Base-by-base conservation (phyloP, 2,113 vertebrate genomes). In the Muntiacus muntjak region DNA sequence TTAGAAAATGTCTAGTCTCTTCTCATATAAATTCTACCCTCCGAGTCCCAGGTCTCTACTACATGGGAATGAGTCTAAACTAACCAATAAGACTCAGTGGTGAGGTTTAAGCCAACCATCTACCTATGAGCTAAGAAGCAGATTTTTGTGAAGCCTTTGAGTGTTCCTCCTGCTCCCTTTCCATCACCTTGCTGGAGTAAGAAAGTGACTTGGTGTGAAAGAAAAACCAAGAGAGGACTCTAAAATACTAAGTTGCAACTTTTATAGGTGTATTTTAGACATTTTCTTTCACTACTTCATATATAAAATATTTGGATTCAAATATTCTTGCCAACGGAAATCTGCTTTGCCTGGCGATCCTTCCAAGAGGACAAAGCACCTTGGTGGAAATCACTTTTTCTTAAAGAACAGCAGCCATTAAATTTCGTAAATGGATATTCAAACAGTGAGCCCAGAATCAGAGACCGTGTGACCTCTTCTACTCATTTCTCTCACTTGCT, bases 231-330 rank as follows among this genome's bases (percentile, higher is more conserved):
- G n/a, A 79, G 58, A 90, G 54, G 85, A 86, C 60, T 87, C 95
- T 97, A 94, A 74, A 97, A 96, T 21, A 54, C 78, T 10, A 40
- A 64, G 40, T 71, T 88, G 43, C 64, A 94, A 85, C 26, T 90
- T 98, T 97, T 87, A 92, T 21, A 83, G 62, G 57, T 50, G 82
- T 64, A 43, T 52, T 94, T 57, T 85, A 95, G 88, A 96, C 57
- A 60, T 92, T 90, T 93, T 87, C 74, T 94, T 90, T 88, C 62
- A 85, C 17, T 90, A 62, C n/a, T 47, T 95, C 84, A 58, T 8
- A 58, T 81, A 79, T 96, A 89, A 97, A 96, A 64, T 95, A 88
- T 96, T 94, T 92, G 81, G 15, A 50, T 88, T 50, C 14, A 50
- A 76, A 52, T 71, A 74, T 45, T 85, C 85, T 97, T 97, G 90